These are phyloP conservation scores for Catocala sponsa DNA, from an alignment of 2,888 invertebrate genomes.

Conservation along the genomic window DNA sequence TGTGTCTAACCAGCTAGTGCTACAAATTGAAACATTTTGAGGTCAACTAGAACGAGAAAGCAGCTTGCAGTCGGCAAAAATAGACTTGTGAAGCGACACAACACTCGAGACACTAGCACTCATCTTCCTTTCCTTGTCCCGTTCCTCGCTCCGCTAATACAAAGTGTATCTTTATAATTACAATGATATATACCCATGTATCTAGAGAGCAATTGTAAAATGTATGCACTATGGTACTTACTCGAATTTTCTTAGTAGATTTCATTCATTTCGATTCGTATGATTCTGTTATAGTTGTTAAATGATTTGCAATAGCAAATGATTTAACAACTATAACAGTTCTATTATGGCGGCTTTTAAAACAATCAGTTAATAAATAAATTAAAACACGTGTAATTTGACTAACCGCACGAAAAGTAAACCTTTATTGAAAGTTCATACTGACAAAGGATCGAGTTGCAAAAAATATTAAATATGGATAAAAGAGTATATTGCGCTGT, in stretches of 20 bases:
- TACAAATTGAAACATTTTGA: constrained; percentile 41
- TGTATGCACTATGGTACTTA: constrained; percentile 20
- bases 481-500: not conserved
- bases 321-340: no score
- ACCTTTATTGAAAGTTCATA: no score
- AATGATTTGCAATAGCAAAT: no score
- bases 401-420: no score
- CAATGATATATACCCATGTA: constrained; percentile 2
- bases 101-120: constrained; percentile 58
- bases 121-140: constrained; percentile 42
- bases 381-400: no score
- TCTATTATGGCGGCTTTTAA: no score
- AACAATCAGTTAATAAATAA: no score
- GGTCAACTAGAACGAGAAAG: constrained; percentile 56
- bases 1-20: not conserved
- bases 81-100: constrained; percentile 62
- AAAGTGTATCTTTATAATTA: constrained; percentile 10
- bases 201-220: constrained; percentile 25
- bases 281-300: no score
- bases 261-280: not conserved
- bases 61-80: constrained; percentile 52
- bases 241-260: no score
- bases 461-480: not conserved
- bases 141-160: constrained; percentile 28
- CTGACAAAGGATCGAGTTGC: not conserved